Base-by-base conservation (phyloP, 2,888 invertebrate genomes). In the Nebria brevicollis region DNA sequence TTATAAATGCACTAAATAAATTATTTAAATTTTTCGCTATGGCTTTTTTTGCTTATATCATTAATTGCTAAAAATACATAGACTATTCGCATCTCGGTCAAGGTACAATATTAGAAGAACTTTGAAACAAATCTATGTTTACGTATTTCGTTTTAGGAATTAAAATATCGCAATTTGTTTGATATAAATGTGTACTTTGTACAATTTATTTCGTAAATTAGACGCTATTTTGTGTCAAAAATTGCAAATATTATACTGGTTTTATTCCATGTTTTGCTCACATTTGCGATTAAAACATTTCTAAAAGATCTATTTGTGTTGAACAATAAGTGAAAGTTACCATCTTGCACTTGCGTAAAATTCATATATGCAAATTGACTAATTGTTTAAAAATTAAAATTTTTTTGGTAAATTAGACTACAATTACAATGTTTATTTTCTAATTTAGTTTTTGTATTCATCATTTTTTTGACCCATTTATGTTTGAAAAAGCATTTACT, bases 61-160 rank as follows among this genome's bases (percentile, higher is more conserved):
- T 70, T 70, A 70, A 26, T 11, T 70, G 70, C 77, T 77, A 77
- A 72, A 77, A 72, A 77, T 77, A 77, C 43, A 11, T 26, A 54
- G 65, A 73, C 72, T 68, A 79, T 79, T 79, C 66, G 79, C 79
- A 79, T 73, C 43, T 79, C 43, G 79, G 79, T 79, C 79, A 79
- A 79, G 79, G 79, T 79, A 79, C 79, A 79, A 11, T 42, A 43
- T 54, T 54, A 65, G 26, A 68, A 34, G 79, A 75, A 79, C 79
- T 79, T 79, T 79, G 79, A 65, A 26, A 73, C 79, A 79, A 78
- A 78, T 79, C 11, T 54, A 8, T 54, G 54, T 54, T 54, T 54
- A 54, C 54, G 54, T 54, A 54, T 54, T 54, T 54, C 2, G 54
- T 54, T 54, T 54, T 54, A 0, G 11, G 54, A 54, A 54, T 8